Percentiles rank a stretch among this genome's conserved stretches.
Evolutionary conservation across 2,113 vertebrate species (phyloP).

Genomic region (Laticauda laticaudata): DNA sequence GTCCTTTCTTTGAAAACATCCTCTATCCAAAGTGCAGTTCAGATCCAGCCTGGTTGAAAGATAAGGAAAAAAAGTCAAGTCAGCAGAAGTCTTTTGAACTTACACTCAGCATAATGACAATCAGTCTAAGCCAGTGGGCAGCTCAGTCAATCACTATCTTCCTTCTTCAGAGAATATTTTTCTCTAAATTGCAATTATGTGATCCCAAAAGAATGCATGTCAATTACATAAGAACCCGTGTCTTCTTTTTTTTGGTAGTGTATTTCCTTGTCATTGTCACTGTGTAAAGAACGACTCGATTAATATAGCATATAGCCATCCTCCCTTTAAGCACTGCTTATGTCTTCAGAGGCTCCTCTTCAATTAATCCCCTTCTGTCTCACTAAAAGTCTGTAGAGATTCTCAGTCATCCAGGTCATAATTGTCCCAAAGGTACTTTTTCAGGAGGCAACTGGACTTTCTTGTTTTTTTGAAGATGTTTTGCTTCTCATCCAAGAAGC

Average conservation of each 20-base stretch:
- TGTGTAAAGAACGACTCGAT: background rate
- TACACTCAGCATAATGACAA: background rate
- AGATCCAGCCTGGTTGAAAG: background rate
- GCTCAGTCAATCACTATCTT: background rate
- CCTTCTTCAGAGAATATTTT: background rate
- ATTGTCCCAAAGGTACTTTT: too few relatives aligned
- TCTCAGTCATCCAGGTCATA: too few relatives aligned
- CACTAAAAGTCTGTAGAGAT: too few relatives aligned
- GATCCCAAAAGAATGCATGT: background rate
- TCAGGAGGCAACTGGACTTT: too few relatives aligned
- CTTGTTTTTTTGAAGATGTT: too few relatives aligned
- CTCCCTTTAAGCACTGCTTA: background rate
- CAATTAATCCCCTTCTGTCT: background rate
- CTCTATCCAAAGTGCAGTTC: background rate
- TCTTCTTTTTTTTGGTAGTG: background rate
- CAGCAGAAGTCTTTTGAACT: background rate
- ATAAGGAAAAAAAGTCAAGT: background rate
- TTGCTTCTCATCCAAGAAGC: too few relatives aligned
- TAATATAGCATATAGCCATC: background rate
- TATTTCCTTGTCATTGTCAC: background rate
- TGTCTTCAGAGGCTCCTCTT: background rate
- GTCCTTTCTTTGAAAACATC: background rate
- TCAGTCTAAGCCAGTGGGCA: background rate
- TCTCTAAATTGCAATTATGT: background rate
- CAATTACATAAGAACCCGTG: background rate